phyloP scores from a whole-genome alignment of 2,113 vertebrate genomes.

The Nothoprocta pentlandii region DNA sequence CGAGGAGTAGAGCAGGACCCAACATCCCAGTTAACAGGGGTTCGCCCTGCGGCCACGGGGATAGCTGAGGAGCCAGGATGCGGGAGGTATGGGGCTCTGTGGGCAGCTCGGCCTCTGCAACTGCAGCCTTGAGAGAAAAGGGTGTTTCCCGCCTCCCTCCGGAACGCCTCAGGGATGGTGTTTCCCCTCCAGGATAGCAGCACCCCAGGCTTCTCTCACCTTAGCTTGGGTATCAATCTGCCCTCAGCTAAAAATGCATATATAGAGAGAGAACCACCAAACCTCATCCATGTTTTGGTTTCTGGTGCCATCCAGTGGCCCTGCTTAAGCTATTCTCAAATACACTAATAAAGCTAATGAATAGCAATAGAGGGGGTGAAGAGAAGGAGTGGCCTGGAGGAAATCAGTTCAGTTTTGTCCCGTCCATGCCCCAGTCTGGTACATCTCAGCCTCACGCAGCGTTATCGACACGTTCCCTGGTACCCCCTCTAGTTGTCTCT shows the following conservation, averaged over 20 bases:
- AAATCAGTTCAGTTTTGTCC: background rate
- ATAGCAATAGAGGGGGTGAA: accelerated
- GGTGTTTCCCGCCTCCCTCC: accelerated
- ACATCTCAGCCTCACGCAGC: background rate
- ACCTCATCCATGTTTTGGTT: background rate
- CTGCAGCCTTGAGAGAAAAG: background rate
- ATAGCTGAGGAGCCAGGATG: background rate
- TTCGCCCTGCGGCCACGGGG: background rate
- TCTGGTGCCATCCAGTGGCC: slow-evolving; percentile 43
- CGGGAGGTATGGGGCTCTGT: too few relatives aligned
- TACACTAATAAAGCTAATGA: background rate
- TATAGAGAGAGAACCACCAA: too few relatives aligned
- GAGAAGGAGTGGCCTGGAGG: accelerated
- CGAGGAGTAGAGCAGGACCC: background rate
- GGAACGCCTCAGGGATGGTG: accelerated
- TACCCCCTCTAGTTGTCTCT: too few relatives aligned
- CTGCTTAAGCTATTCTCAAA: background rate
- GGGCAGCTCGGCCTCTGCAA: too few relatives aligned
- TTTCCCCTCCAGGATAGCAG: background rate
- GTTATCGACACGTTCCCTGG: accelerated
- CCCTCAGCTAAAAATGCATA: too few relatives aligned
- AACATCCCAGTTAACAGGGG: background rate
- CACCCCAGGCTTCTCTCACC: background rate
- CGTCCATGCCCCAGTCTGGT: too few relatives aligned
- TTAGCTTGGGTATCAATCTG: background rate